Conservation (phyloP, 2,113 vertebrate species). For the Sitta europaea region DNA sequence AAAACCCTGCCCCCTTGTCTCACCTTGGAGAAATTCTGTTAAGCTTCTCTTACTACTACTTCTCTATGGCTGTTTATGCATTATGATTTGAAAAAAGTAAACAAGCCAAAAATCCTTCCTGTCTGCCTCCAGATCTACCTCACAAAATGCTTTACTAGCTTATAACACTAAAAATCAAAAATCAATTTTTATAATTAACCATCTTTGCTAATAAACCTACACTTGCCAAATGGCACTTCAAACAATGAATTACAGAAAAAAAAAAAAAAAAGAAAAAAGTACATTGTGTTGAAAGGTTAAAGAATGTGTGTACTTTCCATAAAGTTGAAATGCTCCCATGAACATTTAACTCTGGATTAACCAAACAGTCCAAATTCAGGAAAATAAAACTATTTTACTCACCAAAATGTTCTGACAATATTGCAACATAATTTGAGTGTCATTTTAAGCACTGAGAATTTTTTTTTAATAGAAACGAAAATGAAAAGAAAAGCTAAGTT, state of each 20-base stretch:
- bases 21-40: background rate
- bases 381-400: background rate
- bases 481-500: background rate
- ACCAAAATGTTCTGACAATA: background rate
- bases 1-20: background rate
- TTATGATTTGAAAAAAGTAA: background rate
- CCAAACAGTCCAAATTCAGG: background rate
- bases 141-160: background rate
- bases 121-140: background rate
- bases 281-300: background rate
- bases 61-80: background rate
- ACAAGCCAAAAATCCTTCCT: background rate
- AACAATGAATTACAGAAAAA: background rate
- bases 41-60: background rate
- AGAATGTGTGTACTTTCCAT: background rate
- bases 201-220: background rate
- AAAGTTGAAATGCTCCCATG: background rate
- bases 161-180: background rate
- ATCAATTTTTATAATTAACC: background rate
- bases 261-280: background rate
- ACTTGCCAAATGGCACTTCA: background rate
- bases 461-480: background rate
- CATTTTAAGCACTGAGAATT: background rate
- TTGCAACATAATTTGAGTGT: background rate
- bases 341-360: background rate